Evolutionary conservation across 2,797 vertebrate genomes (phyloP), one percentile per base, ranked within the genome.

Genomic region (Limnodromus scolopaceus): DNA sequence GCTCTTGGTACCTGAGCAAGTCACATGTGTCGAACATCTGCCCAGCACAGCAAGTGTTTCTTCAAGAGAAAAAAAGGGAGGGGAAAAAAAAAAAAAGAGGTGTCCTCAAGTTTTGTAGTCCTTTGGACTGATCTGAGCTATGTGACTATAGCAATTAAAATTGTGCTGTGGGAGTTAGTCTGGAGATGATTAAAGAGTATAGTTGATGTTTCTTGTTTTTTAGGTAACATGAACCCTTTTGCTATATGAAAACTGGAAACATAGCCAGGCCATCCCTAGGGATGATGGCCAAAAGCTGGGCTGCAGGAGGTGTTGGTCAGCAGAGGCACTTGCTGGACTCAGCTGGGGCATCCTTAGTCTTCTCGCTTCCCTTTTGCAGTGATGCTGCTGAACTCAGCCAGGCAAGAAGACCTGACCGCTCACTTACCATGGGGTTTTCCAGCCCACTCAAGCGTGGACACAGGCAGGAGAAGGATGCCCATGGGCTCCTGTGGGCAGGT

Each of bases 381-480:
- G 32, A 6, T 58, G 72, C 39, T 75, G 74, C 80, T 88, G 51
- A 54, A 53, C 61, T 54, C 55, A 75, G 64, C 36, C 51, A 46
- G 69, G 43, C 3, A 2, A 80, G 41, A 80, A 74, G 36, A 71
- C 3, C 39, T 57, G 45, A 46, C 9, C 4, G 0, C 6, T 38
- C 43, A 16, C 41, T 80, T 34, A 38, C 16, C 1, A 3, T 0
- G 1, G 3, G 34, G 17, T 53, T 46, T 91, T 78, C 66, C 30
- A 57, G 24, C 49, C 61, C 2, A 1, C 10, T 60, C 45, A 34
- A 43, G 39, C 20, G 5, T 1, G 4, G 39, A 45, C 3, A 2
- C 5, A 24, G 41, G 51, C n/a, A 69, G 49, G 24, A 65, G 24
- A 17, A 78, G 20, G 57, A 38, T 45, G 39, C 13, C 30, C 6